Evolutionary conservation across 2,888 invertebrate genomes (phyloP).

Genomic region (Brachylomia viminalis): DNA sequence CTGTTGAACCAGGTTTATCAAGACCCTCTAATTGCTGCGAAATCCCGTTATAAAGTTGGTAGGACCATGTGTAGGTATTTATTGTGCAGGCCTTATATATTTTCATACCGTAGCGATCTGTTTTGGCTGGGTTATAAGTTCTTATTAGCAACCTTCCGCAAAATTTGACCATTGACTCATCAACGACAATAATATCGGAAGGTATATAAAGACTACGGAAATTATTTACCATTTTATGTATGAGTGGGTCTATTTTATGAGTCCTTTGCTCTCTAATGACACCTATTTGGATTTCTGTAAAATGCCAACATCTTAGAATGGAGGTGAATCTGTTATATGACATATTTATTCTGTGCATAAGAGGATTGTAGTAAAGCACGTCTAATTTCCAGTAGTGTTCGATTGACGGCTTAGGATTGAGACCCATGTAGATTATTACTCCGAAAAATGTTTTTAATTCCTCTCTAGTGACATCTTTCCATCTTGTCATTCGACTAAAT

Average conservation of each 20-base stretch:
- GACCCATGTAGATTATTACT: slow-evolving; percentile 42
- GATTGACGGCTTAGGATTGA: slow-evolving; percentile 49
- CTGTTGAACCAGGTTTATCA: slow-evolving; percentile 48
- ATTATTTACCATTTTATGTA: slow-evolving; percentile 19
- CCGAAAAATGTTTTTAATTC: slow-evolving; percentile 44
- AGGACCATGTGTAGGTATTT: slow-evolving; percentile 48
- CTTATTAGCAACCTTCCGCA: slow-evolving; percentile 10
- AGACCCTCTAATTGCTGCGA: slow-evolving; percentile 47
- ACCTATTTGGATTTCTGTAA: slow-evolving; percentile 45
- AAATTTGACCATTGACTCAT: slow-evolving; percentile 31
- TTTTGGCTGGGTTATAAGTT: slow-evolving; percentile 22
- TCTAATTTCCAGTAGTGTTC: slow-evolving; percentile 57
- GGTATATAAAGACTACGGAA: slow-evolving; percentile 25
- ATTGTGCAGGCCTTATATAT: slow-evolving; percentile 50
- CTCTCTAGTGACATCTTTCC: slow-evolving; percentile 57
- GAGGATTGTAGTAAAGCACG: slow-evolving; percentile 53
- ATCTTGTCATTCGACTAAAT: slow-evolving; percentile 56
- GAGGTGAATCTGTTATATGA: slow-evolving; percentile 52
- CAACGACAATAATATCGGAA: slow-evolving; percentile 18
- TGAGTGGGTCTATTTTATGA: slow-evolving; percentile 43
- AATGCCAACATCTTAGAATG: slow-evolving; percentile 54
- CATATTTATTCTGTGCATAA: slow-evolving; percentile 53
- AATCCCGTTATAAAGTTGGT: slow-evolving; percentile 43
- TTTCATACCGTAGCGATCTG: slow-evolving; percentile 41
- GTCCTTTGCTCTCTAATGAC: slow-evolving; percentile 33